These are phyloP conservation scores for Ispidina picta DNA, from an alignment of 2,797 vertebrate genomes.

Conservation along the genomic window DNA sequence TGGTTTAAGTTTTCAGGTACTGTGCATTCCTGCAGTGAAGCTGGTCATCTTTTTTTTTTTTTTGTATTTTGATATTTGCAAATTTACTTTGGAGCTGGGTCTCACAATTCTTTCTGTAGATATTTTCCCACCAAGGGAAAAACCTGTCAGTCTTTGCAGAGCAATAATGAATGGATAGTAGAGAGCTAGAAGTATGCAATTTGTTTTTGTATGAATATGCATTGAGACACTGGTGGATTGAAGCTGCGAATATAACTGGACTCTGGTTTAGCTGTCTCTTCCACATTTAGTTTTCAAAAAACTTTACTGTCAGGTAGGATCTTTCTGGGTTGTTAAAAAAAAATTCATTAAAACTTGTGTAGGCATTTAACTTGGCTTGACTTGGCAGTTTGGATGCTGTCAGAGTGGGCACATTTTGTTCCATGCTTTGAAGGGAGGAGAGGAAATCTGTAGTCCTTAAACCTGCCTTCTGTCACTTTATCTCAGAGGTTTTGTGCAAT, in stretches of 20 bases:
- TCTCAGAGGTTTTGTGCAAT: not conserved
- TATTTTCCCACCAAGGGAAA: not conserved
- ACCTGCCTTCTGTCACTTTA: not conserved
- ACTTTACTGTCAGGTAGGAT: not conserved
- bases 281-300: not conserved
- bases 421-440: not conserved
- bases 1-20: not conserved
- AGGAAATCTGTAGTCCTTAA: not conserved
- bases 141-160: not conserved
- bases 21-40: not conserved
- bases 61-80: not conserved
- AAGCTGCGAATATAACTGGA: not conserved
- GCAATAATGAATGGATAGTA: not conserved
- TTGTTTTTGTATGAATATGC: not conserved
- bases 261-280: not conserved
- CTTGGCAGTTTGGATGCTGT: not conserved
- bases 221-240: not conserved
- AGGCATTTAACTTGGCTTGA: not conserved
- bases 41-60: not conserved
- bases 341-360: not conserved
- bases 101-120: not conserved
- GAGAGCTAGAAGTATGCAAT: not conserved
- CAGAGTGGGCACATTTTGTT: not conserved
- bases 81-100: not conserved
- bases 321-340: not conserved